These are phyloP conservation scores for Balaenoptera acutorostrata DNA, from an alignment of 2,113 vertebrate genomes.

Conservation along the genomic window DNA sequence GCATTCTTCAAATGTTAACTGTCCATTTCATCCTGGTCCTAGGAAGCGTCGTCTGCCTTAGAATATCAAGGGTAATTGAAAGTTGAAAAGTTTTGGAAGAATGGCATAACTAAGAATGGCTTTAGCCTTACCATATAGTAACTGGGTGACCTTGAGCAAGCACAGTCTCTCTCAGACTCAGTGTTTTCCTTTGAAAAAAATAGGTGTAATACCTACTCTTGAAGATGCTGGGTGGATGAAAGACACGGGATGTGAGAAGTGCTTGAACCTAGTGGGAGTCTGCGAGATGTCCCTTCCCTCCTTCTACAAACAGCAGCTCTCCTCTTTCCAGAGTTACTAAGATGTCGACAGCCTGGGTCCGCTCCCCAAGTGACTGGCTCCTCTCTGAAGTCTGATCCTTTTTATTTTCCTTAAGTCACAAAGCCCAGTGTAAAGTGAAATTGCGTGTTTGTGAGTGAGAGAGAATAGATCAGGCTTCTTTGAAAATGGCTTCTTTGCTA, in stretches of 20 bases:
- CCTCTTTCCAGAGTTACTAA: not conserved
- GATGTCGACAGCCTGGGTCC: not conserved
- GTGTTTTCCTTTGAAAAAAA: slow-evolving; percentile 19
- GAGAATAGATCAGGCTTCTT: not conserved
- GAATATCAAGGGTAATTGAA: not conserved
- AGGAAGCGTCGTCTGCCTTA: not conserved
- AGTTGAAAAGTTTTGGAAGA: not conserved
- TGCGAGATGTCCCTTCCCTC: not conserved
- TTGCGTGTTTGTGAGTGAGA: not conserved
- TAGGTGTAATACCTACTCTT: not conserved
- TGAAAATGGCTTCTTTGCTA: slow-evolving; percentile 48
- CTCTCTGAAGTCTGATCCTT: not conserved
- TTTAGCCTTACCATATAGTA: not conserved
- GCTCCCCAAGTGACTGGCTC: not conserved
- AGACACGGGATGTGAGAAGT: not conserved
- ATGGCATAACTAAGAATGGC: not conserved
- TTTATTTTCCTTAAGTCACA: not conserved
- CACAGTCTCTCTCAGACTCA: not conserved
- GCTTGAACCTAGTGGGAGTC: not conserved
- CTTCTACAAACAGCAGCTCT: not conserved
- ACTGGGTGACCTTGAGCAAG: not conserved
- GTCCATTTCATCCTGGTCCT: not conserved
- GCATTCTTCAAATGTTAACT: not conserved
- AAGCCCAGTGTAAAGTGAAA: not conserved
- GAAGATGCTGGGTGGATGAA: not conserved